Evolutionary conservation across 1,140 invertebrate genomes (phyloP).

Genomic region (Tetragonula clypearis): DNA sequence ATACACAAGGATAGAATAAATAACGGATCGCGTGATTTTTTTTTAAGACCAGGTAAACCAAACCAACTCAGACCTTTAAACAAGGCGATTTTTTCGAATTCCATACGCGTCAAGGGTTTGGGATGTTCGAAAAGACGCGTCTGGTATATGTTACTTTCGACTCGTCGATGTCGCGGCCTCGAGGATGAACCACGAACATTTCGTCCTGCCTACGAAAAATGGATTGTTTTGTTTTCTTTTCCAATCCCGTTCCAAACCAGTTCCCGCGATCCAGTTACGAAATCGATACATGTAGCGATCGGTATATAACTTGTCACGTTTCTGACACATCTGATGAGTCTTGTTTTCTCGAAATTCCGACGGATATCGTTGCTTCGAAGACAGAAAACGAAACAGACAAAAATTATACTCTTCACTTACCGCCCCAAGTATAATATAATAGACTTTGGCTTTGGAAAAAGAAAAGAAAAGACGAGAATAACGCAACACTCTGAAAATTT

Average conservation of each 20-base stretch:
- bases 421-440: too few relatives aligned
- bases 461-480: too few relatives aligned
- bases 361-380: neutral
- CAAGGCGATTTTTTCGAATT: slow-evolving; percentile 52
- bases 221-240: slow-evolving; percentile 72
- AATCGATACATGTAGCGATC: slow-evolving; percentile 42
- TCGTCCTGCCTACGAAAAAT: slow-evolving; percentile 68
- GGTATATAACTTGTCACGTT: neutral
- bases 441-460: too few relatives aligned
- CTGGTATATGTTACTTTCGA: slow-evolving; percentile 76
- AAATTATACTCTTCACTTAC: too few relatives aligned
- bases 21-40: neutral
- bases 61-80: neutral
- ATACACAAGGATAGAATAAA: neutral
- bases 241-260: slow-evolving; percentile 37
- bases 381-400: neutral
- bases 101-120: slow-evolving; percentile 68
- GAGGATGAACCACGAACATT: slow-evolving; percentile 57
- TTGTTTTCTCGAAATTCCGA: neutral
- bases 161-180: slow-evolving; percentile 57
- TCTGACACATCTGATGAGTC: slow-evolving; percentile 6
- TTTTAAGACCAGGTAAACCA: neutral
- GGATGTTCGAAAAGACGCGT: slow-evolving; percentile 67
- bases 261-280: slow-evolving; percentile 37
- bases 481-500: too few relatives aligned